Base-by-base conservation (phyloP, 2,113 vertebrate genomes). In the Casuarius casuarius region DNA sequence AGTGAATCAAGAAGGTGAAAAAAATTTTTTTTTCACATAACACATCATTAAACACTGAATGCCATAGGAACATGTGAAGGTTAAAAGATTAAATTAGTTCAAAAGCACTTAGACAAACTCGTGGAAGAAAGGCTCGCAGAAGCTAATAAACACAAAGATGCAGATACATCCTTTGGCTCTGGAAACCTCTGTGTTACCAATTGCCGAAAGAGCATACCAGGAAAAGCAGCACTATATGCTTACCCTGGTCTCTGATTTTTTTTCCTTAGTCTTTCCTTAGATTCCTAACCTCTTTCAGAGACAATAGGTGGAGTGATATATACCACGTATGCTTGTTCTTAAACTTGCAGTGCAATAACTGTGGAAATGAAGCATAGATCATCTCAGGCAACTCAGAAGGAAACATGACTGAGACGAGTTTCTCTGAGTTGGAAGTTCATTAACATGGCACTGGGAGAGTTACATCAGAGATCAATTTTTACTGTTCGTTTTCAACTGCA, bases 351-450 rank as follows among this genome's bases (percentile, higher is more conserved):
- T 42, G 38, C 42, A 86, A 38, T 15, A 65, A 3, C 11, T 68
- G 52, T 63, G 48, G 46, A 78, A 86, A 74, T 44, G 51, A 23
- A 59, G 17, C 25, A 33, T 49, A 51, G 58, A 25, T 77, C 48
- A 58, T 44, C 68, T 65, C 58, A 84, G n/a, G 22, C 38, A 71
- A 23, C 25, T 38, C 51, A 31, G 38, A 90, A 65, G 84, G 33
- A 58, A 93, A 8, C 0, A 2, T 17, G 20, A 18, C 23, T 0
- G 0, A 51, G 63, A 49, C 0, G 2, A 42, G 12, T 31, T 51
- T 90, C 42, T 93, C 44, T 67, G 35, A 26, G 28, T 31, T 93
- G 84, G 62, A 79, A 62, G 40, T 65, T 90, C 83, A 80, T 83
- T 76, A 79, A 70, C 9, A n/a, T 0, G 2, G 40, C 52, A 44